Percentiles rank a stretch among this genome's conserved stretches.
Conservation (phyloP, 2,797 vertebrate genomes). For the Bradypodion ventrale region DNA sequence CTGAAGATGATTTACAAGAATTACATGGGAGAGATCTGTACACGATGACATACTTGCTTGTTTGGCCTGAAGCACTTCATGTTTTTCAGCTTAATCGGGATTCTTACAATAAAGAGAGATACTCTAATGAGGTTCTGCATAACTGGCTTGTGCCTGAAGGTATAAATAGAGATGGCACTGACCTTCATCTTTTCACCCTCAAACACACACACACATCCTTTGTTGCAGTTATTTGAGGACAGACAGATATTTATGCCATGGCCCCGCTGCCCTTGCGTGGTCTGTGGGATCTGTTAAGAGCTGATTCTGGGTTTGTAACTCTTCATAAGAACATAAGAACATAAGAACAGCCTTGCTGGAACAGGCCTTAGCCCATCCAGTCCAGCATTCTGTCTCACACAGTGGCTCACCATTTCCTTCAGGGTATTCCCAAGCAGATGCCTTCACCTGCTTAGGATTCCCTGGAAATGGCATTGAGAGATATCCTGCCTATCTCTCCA, state of each 20-base stretch:
- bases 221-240: constrained; percentile 35
- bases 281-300: neutral
- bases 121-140: constrained; percentile 63
- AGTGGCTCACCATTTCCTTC: too few species aligned
- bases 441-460: too few species aligned
- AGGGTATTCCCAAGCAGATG: too few species aligned
- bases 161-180: constrained; percentile 46
- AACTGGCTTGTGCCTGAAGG: constrained; percentile 48
- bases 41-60: constrained; percentile 66
- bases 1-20: constrained; percentile 69
- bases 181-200: neutral
- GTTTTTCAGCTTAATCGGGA: constrained; percentile 70
- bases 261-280: neutral
- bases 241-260: constrained; percentile 23
- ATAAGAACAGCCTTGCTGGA: too few species aligned
- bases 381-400: too few species aligned
- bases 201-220: neutral
- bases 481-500: too few species aligned
- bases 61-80: constrained; percentile 68
- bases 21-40: constrained; percentile 70
- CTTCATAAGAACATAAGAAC: too few species aligned
- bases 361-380: too few species aligned
- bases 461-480: too few species aligned
- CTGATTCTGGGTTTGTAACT: neutral
- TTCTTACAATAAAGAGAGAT: constrained; percentile 61